phyloP scores from a whole-genome alignment of 2,888 invertebrate species.

The Leptogaster cylindrica region DNA sequence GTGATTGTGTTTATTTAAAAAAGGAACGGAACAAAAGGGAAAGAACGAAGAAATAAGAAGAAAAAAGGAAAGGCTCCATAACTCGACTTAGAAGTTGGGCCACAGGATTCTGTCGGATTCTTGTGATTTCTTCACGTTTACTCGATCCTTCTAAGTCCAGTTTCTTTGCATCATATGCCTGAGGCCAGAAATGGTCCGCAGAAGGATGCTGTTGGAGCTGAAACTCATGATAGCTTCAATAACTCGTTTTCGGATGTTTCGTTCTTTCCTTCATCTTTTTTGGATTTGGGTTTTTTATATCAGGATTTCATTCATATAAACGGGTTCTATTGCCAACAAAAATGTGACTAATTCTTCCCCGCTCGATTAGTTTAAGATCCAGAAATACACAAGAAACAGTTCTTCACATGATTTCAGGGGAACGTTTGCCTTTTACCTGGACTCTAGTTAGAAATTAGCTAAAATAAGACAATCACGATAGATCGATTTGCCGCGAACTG shows the following conservation, averaged over 20 bases:
- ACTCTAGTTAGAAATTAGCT: neutral
- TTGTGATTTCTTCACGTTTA: neutral
- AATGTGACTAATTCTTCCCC: neutral
- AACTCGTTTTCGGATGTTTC: no score
- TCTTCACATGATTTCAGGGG: neutral
- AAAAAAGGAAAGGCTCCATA: neutral
- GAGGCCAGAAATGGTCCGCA: neutral
- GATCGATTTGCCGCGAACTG: no score
- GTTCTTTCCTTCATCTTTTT: neutral
- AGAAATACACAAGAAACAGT: neutral
- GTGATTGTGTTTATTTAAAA: neutral
- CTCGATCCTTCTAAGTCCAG: neutral
- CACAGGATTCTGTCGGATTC: neutral
- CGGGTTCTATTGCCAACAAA: neutral
- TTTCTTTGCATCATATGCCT: neutral
- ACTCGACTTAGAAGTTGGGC: neutral
- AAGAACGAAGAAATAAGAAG: no score
- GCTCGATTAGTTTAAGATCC: neutral
- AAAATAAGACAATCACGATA: no score
- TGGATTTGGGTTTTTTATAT: neutral
- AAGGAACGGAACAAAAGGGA: no score
- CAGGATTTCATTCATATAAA: neutral
- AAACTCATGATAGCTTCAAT: no score
- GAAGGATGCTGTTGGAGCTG: neutral
- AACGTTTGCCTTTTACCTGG: neutral